Evolutionary conservation across 2,797 vertebrate genomes (phyloP), one percentile per base, ranked within the genome.

Genomic region (Megaceryle alcyon): DNA sequence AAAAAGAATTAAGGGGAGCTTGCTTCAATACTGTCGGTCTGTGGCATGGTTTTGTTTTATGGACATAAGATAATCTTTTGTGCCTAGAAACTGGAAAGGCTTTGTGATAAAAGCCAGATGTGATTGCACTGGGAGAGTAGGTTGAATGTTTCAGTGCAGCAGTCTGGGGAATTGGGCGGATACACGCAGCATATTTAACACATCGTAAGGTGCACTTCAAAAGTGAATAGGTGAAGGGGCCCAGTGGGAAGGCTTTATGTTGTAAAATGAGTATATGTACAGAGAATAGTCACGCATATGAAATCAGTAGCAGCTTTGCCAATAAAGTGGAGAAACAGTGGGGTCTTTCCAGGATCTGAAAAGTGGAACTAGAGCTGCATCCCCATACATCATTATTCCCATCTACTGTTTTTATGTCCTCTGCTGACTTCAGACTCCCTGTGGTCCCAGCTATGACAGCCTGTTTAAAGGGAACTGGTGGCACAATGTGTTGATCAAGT

Each of bases 81-180:
- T 95, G 76, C 80, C 56, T 84, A 37, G 82, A 85, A 94, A 65
- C 86, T 94, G 94, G 78, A 94, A 95, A 91, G 35, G 29, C 43
- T 94, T 84, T 5, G 2, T 96, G 92, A 91, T 92, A 91, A 94
- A 94, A 96, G 64, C 89, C 93, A 95, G 90, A 92, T 96, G 90
- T 91, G 71, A 72, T 71, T 90, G 71, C 2, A 2, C 75, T 86
- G 76, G 75, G 78, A 85, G 60, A 92, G 86, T 19, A 76, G 14
- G 56, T 65, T 80, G 85, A 95, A 83, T 21, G 53, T 94, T 96
- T 85, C 78, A 71, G 17, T 57, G 51, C 63, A 90, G 63, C 65
- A 75, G 83, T 61, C 78, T 78, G 82, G 73, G 77, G 92, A 96
- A 86, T 69, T 0, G 0, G 57, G 61, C 16, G 9, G 86, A 94